Evolutionary conservation across 1,140 invertebrate species (phyloP).

Genomic region (Psix sp.): DNA sequence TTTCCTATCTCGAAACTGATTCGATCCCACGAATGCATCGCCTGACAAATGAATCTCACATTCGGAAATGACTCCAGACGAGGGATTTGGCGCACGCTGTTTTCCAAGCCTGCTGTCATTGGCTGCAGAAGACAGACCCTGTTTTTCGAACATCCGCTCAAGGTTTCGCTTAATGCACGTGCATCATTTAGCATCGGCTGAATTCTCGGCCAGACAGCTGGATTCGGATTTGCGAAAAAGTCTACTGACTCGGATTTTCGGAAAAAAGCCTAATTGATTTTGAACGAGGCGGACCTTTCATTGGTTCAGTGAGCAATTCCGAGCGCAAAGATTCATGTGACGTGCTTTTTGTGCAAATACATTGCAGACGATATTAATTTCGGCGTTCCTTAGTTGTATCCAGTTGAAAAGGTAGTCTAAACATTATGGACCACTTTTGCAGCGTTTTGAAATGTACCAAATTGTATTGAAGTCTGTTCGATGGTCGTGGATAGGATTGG

Average conservation of each 20-base stretch:
- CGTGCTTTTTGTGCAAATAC: too few relatives aligned
- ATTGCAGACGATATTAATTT: too few relatives aligned
- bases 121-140: slow-evolving; percentile 3
- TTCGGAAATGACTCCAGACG: too few relatives aligned
- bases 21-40: slow-evolving; percentile 59
- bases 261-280: slow-evolving; percentile 29
- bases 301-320: too few relatives aligned
- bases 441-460: too few relatives aligned
- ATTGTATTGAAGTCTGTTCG: too few relatives aligned
- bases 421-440: too few relatives aligned
- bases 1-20: slow-evolving; percentile 33
- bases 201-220: slow-evolving; percentile 10
- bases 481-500: too few relatives aligned
- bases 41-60: slow-evolving; percentile 56
- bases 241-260: neutral
- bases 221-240: slow-evolving; percentile 24
- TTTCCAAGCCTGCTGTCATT: slow-evolving; percentile 28
- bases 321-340: too few relatives aligned
- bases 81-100: slow-evolving; percentile 26
- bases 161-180: slow-evolving; percentile 28
- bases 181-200: slow-evolving; percentile 29
- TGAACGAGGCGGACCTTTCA: too few relatives aligned
- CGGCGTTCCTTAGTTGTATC: too few relatives aligned
- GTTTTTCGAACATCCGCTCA: slow-evolving; percentile 21
- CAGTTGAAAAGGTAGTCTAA: too few relatives aligned